Evolutionary conservation across 1,140 invertebrate species (phyloP), one percentile per base, ranked within the genome.

Genomic region (Calosoma granatense): DNA sequence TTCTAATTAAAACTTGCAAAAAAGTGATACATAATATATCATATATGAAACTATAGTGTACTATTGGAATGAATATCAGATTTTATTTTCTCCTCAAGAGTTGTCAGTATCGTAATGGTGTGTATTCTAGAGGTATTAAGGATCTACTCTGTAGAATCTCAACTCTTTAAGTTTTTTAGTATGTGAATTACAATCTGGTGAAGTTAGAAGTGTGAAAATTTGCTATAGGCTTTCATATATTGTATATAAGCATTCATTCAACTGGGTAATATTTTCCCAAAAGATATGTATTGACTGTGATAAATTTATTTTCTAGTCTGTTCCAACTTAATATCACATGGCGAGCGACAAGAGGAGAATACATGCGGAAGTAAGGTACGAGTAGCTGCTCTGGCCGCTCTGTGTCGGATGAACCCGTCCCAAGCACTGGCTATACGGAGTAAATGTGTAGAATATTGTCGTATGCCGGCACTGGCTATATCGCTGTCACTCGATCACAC

Each of bases 361-460:
- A 76, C 78, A 15, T 67, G 76, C 23, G 78, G 84, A 59, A 88
- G 90, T 14, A 80, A 79, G 54, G 79, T 86, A 23, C 76, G 90
- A 53, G 79, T 86, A 17, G 75, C 83, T 55, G 81, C 92, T 20
- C 74, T 97, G 14, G 82, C 83, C 53, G 81, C 83, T 60, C 70
- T 98, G 0, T 95, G 92, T 73, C 81, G 86, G 66, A 94, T 95
- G 84, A 94, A 94, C 74, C 92, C 93, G 0, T 80, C 81, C 30
- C 87, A 94, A 69, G 85, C 90, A 9, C 75, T 95, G 15, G 79
- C 84, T 43, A 83, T 96, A 1, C 74, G 94, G 62, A 81, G 88
- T 17, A 86, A 89, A 74, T 92, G 90, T 69, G 86, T 94, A 1
- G 89, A 95, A 66, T 75, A 92, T 56, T 91, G 92, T 63, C 79